Evolutionary conservation across 2,888 invertebrate genomes (phyloP), one percentile per base, ranked within the genome.

Genomic region (Crossocerus cetratus): DNA sequence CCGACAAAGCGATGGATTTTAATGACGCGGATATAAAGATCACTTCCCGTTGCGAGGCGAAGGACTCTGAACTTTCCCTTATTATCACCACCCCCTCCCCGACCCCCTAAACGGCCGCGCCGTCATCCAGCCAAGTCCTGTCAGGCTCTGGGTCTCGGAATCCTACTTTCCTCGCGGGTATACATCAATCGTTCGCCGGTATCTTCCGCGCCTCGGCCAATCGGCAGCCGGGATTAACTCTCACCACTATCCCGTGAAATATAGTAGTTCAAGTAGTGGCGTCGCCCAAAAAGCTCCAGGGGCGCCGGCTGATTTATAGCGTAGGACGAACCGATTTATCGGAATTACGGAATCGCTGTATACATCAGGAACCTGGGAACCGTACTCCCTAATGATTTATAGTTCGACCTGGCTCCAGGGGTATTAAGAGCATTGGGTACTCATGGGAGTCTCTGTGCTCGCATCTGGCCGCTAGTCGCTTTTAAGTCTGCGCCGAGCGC

Each of bases 311-410:
- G 79, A 81, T 81, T 81, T 82, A 82, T 71, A 66, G 55, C 63
- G 56, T 56, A 70, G 55, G 73, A 72, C 81, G 81, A 75, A 73
- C 79, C 86, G 81, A 84, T 86, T 83, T 84, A 82, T 85, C 83
- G 81, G 84, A 86, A 84, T 85, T 85, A 86, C 84, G 65, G 77
- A 79, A 74, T 72, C 77, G 62, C 66, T 69, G 74, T 67, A 72
- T 66, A 72, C 69, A 70, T 64, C 44, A 45, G 65, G 68, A 73
- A 75, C 68, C 8, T 70, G 63, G 57, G 65, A 76, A 76, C 70
- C 70, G 78, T 74, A 75, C 76, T 78, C 76, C 69, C 65, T 32
- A 64, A 76, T 82, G 78, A 82, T 82, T 82, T 80, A 82, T 73
- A 69, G 67, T 72, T 72, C 71, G 61, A 65, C 69, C 49, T 61